These are phyloP conservation scores for Calliscelio sp. DNA, from an alignment of 2,888 invertebrate genomes.

Conservation along the genomic window DNA sequence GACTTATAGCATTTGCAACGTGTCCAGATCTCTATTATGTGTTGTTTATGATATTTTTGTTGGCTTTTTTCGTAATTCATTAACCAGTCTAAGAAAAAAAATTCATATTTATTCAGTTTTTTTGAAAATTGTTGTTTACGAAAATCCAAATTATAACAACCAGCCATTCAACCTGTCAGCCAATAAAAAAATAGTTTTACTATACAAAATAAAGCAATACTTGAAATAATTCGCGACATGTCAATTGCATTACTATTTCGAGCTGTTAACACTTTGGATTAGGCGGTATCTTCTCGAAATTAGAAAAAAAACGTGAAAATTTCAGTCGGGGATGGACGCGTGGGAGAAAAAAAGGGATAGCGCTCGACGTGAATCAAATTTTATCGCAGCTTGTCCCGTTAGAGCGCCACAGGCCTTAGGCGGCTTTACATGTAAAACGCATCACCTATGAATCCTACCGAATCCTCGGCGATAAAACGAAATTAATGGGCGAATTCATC, in stretches of 20 bases:
- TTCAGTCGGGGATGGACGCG: constrained; percentile 3
- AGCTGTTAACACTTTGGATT: constrained; percentile 57
- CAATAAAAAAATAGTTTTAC: too few relatives aligned
- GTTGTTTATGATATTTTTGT: too few relatives aligned
- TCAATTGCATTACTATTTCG: constrained; percentile 59
- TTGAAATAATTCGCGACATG: constrained; percentile 20
- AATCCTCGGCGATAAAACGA: constrained; percentile 85
- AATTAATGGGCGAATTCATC: constrained; percentile 85
- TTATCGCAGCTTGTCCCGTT: constrained; percentile 82
- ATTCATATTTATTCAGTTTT: too few relatives aligned
- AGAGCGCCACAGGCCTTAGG: constrained; percentile 83
- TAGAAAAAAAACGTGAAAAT: constrained; percentile 53
- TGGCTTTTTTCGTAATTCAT: too few relatives aligned
- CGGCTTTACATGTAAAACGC: constrained; percentile 86
- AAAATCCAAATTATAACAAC: too few relatives aligned
- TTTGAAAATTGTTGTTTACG: too few relatives aligned
- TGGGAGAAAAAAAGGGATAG: constrained; percentile 57
- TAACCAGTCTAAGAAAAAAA: too few relatives aligned
- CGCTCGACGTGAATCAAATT: constrained; percentile 83
- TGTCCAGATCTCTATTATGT: too few relatives aligned
- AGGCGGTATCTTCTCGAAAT: constrained; percentile 39
- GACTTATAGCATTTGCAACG: constrained; percentile 5
- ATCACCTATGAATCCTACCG: constrained; percentile 83
- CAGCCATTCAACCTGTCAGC: too few relatives aligned
- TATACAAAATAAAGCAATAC: constrained; percentile 19